Evolutionary conservation across 2,888 invertebrate genomes (phyloP).

Genomic region (Mimas tiliae): DNA sequence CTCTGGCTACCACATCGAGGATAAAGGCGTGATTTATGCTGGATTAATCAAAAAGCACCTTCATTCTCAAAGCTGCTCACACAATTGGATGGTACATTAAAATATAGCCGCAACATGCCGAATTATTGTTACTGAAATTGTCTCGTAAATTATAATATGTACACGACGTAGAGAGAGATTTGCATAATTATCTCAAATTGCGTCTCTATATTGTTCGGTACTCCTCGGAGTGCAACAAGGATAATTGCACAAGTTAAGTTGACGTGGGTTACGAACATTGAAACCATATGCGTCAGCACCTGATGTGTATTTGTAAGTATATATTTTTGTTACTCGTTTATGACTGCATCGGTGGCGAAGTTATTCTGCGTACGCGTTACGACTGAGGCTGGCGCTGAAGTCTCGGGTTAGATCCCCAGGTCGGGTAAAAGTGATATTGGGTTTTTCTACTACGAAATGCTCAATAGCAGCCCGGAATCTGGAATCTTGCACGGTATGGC

Average conservation of each 20-base stretch:
- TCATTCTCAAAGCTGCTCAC: neutral
- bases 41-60: too few species aligned
- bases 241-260: slow-evolving; percentile 25
- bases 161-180: neutral
- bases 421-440: too few species aligned
- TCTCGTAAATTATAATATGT: slow-evolving; percentile 18
- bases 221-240: slow-evolving; percentile 4
- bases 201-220: slow-evolving; percentile 3
- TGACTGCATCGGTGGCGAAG: too few species aligned
- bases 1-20: too few species aligned
- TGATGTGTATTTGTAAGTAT: neutral
- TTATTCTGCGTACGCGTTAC: too few species aligned
- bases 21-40: too few species aligned
- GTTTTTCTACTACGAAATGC: too few species aligned
- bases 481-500: too few species aligned
- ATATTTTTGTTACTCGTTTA: neutral
- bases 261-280: neutral
- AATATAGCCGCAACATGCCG: neutral
- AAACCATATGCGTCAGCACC: neutral
- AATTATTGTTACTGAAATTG: neutral
- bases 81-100: neutral
- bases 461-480: too few species aligned
- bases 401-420: too few species aligned
- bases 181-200: slow-evolving; percentile 23
- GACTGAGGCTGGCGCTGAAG: too few species aligned